A percentile compares a stretch with the other conserved stretches of the same genome.
Evolutionary conservation across 2,888 invertebrate species (phyloP).

Genomic region (Ormyrus pomaceus): DNA sequence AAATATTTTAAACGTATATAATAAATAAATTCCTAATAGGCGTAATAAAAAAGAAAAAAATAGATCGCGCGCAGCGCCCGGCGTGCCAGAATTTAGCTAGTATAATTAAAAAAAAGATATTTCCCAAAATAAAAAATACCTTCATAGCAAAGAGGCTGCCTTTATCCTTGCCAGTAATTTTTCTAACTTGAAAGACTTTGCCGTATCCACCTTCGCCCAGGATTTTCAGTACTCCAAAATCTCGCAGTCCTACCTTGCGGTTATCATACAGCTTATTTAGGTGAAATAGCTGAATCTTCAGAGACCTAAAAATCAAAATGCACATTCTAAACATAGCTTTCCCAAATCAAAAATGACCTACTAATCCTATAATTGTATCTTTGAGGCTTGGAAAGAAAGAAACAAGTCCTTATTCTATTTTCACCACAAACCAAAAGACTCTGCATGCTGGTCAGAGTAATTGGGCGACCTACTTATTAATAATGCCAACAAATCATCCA

Average conservation of each 20-base stretch:
- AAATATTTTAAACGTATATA: too few relatives aligned
- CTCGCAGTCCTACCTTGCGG: conserved; percentile 93
- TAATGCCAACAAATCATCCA: conserved; percentile 60
- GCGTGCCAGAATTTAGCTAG: too few relatives aligned
- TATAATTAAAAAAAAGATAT: too few relatives aligned
- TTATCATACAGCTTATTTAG: conserved; percentile 87
- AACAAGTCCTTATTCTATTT: conserved; percentile 14
- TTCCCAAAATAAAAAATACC: conserved; percentile 73
- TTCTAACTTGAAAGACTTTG: conserved; percentile 97
- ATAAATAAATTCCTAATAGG: too few relatives aligned
- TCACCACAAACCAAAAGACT: conserved; percentile 37
- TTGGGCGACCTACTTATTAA: conserved; percentile 63
- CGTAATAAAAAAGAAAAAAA: too few relatives aligned
- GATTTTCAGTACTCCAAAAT: conserved; percentile 97
- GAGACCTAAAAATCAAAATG: conserved; percentile 75
- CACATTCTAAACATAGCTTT: conserved; percentile 23
- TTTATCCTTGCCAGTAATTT: conserved; percentile 93
- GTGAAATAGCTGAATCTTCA: conserved; percentile 84
- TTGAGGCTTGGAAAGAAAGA: too few relatives aligned
- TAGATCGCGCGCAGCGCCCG: too few relatives aligned
- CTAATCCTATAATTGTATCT: neutral
- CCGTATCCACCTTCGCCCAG: conserved; percentile 99
- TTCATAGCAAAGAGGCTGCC: conserved; percentile 99
- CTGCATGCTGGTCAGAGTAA: conserved; percentile 25
- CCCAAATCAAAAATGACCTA: neutral